phyloP scores from a whole-genome alignment of 2,888 invertebrate species.

The Meandrusa payeni region DNA sequence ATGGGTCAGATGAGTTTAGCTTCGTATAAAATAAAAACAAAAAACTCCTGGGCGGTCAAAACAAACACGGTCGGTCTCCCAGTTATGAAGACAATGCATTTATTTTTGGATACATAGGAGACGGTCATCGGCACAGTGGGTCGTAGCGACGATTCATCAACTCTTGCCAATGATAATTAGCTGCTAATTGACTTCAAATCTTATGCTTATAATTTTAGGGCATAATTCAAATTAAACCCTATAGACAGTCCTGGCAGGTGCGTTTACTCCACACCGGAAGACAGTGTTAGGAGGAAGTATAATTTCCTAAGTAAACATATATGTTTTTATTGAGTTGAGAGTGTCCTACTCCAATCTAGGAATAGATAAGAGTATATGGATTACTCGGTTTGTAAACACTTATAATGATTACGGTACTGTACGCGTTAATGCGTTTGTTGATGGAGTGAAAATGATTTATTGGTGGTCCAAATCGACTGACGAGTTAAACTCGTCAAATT shows the following conservation, averaged over 20 bases:
- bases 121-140: constrained; percentile 30
- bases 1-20: constrained; percentile 16
- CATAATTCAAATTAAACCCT: background rate
- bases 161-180: constrained; percentile 13
- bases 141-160: constrained; percentile 29
- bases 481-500: too few relatives aligned
- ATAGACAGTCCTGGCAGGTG: constrained; percentile 10
- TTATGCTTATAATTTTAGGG: constrained; percentile 6
- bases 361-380: constrained; percentile 25
- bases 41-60: constrained; percentile 22
- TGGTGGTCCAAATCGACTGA: too few relatives aligned
- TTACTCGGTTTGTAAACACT: background rate
- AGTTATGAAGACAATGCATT: constrained; percentile 39
- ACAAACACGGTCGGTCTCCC: constrained; percentile 30
- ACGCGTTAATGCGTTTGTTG: too few relatives aligned
- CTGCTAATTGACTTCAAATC: constrained; percentile 16
- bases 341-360: constrained; percentile 35
- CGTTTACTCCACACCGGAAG: constrained; percentile 27
- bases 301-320: constrained; percentile 33
- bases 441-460: too few relatives aligned
- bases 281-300: constrained; percentile 33
- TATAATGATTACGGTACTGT: background rate
- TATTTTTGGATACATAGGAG: constrained; percentile 34
- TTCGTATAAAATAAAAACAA: constrained; percentile 19
- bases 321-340: constrained; percentile 22